Percentiles rank a stretch among this genome's conserved stretches.
Evolutionary conservation across 2,113 vertebrate genomes (phyloP).

Genomic region (Dasyurus viverrinus): DNA sequence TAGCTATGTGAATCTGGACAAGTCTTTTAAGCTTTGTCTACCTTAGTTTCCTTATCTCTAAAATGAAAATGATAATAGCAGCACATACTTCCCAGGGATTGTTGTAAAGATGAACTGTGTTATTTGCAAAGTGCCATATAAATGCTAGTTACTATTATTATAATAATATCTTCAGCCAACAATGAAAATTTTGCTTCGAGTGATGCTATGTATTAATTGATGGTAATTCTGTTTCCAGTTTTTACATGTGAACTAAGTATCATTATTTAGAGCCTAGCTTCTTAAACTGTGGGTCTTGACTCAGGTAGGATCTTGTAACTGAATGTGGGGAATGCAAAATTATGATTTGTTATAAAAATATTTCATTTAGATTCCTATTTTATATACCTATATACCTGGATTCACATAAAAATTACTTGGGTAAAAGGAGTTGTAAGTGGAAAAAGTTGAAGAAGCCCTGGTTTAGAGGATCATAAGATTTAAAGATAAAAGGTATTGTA

Average conservation of each 20-base stretch:
- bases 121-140: background rate
- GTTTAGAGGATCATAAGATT: background rate
- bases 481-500: background rate
- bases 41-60: background rate
- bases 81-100: background rate
- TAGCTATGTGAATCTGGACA: background rate
- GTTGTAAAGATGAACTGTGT: background rate
- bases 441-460: too few species aligned
- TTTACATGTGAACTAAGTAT: background rate
- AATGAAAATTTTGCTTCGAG: background rate
- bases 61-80: background rate
- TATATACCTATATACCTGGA: too few species aligned
- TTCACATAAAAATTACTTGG: too few species aligned
- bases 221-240: background rate
- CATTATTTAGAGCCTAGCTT: background rate
- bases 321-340: too few species aligned
- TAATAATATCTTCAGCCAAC: slow-evolving; percentile 16
- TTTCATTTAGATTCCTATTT: too few species aligned
- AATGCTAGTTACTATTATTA: background rate
- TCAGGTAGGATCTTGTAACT: too few species aligned
- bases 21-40: background rate
- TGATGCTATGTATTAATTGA: background rate
- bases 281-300: too few species aligned
- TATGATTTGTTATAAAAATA: too few species aligned
- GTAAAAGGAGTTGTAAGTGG: too few species aligned